These are phyloP conservation scores for Antigone vipio DNA, from an alignment of 2,113 vertebrate genomes.

Conservation along the genomic window DNA sequence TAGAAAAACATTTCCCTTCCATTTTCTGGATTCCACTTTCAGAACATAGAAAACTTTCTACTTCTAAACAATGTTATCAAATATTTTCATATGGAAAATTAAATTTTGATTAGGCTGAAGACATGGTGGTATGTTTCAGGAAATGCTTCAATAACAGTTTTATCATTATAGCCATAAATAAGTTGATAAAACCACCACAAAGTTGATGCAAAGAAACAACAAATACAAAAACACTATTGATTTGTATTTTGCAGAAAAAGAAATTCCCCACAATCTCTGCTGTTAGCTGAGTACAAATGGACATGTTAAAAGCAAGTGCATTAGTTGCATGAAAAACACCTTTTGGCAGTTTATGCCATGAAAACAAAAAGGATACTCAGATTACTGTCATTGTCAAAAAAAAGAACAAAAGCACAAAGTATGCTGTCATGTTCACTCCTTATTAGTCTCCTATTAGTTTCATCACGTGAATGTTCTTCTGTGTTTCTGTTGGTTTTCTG, in stretches of 20 bases:
- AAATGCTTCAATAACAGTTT: background rate
- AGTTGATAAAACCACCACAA: background rate
- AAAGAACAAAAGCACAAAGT: background rate
- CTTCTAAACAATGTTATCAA: background rate
- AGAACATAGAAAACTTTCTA: background rate
- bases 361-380: background rate
- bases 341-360: background rate
- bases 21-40: background rate
- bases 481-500: background rate
- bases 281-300: background rate
- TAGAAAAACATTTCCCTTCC: background rate
- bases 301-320: background rate
- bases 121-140: background rate
- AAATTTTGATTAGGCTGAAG: background rate
- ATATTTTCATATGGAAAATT: rapidly evolving
- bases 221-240: background rate
- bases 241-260: background rate
- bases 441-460: background rate
- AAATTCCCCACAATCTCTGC: background rate
- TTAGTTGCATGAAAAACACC: background rate
- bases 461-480: background rate
- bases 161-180: background rate
- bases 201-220: background rate
- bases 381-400: background rate
- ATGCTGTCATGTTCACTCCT: background rate